Evolutionary conservation across 2,113 vertebrate genomes (phyloP).

Genomic region (Sylvietta virens): DNA sequence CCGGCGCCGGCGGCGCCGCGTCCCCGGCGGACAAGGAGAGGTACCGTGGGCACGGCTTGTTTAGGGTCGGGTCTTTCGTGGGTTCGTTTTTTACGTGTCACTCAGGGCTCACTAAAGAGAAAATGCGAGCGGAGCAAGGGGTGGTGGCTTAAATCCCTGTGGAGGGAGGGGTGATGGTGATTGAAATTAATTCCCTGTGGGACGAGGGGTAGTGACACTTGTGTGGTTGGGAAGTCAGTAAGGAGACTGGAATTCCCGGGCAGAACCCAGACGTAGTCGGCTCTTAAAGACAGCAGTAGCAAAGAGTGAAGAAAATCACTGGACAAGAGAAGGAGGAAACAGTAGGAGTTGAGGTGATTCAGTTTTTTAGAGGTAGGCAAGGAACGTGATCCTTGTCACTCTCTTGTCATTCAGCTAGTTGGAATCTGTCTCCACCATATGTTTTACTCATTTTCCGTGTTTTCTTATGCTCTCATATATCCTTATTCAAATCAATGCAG

Average conservation of each 20-base stretch:
- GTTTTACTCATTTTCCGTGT: accelerated
- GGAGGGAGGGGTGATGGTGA: background rate
- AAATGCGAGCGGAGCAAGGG: no score
- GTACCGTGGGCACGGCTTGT: background rate
- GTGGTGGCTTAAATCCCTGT: background rate
- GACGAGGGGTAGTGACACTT: no score
- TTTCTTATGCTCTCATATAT: accelerated
- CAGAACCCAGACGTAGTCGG: background rate
- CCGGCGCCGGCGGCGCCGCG: accelerated
- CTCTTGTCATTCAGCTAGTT: background rate
- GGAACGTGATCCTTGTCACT: background rate
- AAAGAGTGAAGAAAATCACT: no score
- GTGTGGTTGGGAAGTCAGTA: background rate
- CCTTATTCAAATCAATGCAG: background rate
- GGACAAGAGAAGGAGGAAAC: no score
- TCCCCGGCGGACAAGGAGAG: background rate
- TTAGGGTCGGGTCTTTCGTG: no score
- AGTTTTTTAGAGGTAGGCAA: background rate
- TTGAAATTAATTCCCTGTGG: background rate
- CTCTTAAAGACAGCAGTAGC: accelerated
- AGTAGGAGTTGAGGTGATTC: background rate
- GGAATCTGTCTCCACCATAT: accelerated
- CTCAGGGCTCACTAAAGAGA: no score
- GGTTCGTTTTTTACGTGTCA: background rate
- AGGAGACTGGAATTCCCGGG: background rate